phyloP scores from a whole-genome alignment of 2,113 vertebrate species.

The Notarius lentiginosus region DNA sequence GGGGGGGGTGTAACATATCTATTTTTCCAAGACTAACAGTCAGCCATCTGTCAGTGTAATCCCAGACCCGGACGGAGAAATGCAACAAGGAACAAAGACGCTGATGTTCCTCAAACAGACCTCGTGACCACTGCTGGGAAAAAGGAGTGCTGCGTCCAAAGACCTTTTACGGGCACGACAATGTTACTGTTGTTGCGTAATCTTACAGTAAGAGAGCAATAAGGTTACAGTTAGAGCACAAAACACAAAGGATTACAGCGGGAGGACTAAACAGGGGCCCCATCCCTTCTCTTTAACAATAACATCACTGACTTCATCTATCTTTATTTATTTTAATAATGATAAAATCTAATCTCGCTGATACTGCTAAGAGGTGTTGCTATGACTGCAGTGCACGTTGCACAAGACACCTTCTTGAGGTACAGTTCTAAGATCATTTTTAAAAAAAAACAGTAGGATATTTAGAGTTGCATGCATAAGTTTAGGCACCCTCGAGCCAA shows the following conservation, averaged over 20 bases:
- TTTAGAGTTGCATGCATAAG: no score
- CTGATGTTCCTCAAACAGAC: neutral
- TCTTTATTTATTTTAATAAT: neutral
- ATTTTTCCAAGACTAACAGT: neutral
- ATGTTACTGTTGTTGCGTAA: neutral
- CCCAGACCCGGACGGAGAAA: neutral
- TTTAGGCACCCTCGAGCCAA: no score
- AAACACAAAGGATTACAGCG: neutral
- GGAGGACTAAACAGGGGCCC: neutral
- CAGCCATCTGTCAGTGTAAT: neutral
- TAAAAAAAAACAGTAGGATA: neutral
- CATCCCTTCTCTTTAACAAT: neutral
- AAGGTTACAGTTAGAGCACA: neutral
- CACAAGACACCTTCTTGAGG: neutral
- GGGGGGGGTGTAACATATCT: neutral
- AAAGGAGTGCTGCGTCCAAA: neutral
- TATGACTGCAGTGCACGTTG: neutral
- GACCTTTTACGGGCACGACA: neutral
- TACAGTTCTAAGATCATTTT: neutral
- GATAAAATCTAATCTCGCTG: neutral
- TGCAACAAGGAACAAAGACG: neutral
- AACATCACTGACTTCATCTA: neutral
- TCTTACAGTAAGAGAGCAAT: slow-evolving; percentile 6
- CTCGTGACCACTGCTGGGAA: neutral
- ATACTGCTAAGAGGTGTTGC: neutral